phyloP scores from a whole-genome alignment of 2,888 invertebrate genomes.

The Megalurothrips usitatus region DNA sequence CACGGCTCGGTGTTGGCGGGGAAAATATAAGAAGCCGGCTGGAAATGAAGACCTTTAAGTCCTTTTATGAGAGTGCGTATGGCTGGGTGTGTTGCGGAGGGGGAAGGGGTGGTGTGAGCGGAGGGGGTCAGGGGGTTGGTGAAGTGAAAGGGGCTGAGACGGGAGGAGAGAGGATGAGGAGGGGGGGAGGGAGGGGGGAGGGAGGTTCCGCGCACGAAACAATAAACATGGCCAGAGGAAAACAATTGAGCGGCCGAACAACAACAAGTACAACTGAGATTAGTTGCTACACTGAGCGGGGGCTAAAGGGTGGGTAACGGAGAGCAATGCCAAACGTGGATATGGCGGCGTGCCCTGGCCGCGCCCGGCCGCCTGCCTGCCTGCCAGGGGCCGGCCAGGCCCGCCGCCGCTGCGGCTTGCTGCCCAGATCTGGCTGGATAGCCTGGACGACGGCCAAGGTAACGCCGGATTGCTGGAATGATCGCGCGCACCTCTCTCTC shows the following conservation, averaged over 20 bases:
- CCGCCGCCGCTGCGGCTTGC: no score
- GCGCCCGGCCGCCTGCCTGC: not conserved
- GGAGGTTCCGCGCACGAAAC: not conserved
- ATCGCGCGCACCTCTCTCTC: no score
- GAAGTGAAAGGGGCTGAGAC: not conserved
- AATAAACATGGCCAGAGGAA: not conserved
- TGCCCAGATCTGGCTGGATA: not conserved
- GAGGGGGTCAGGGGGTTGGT: not conserved
- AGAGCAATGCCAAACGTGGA: no score
- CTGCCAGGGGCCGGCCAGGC: not conserved
- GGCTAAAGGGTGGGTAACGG: no score
- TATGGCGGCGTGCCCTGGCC: no score
- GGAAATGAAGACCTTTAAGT: no score
- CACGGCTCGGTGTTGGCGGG: no score
- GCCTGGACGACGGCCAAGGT: not conserved
- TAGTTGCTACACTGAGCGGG: not conserved
- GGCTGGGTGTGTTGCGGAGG: not conserved
- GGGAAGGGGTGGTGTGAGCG: not conserved
- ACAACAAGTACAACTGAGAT: constrained; percentile 19
- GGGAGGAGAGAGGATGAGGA: not conserved
- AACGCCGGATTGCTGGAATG: no score
- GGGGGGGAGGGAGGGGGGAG: not conserved
- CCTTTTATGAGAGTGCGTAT: no score
- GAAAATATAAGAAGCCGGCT: no score
- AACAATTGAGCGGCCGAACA: not conserved